Conservation (phyloP, 2,797 vertebrate species). For the Phalloptychus januarius region DNA sequence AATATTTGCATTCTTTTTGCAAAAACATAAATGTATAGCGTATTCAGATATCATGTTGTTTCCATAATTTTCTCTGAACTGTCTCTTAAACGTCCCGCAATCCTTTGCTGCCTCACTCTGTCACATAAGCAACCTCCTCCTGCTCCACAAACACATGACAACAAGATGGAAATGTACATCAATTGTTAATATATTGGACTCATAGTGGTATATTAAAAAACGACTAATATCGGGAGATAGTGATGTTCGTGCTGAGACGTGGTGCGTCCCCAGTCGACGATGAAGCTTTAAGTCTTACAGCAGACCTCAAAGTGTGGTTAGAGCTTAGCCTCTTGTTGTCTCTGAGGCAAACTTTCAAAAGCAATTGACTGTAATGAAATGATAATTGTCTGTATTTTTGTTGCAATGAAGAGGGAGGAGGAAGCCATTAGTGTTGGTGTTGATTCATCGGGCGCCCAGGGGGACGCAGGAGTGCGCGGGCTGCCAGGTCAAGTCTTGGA, state of each 20-base stretch:
- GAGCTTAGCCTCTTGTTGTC: background rate
- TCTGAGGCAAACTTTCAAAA: background rate
- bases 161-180: no score
- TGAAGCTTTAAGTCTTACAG: background rate
- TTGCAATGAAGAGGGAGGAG: conserved; percentile 36
- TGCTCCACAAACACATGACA: no score
- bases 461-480: conserved; percentile 16
- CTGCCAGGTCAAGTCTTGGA: conserved; percentile 54
- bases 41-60: background rate
- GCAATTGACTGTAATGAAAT: background rate
- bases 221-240: no score
- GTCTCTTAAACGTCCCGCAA: no score
- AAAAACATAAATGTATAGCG: background rate
- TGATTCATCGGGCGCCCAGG: conserved; percentile 42
- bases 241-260: no score
- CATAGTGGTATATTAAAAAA: no score
- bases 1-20: background rate
- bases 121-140: no score
- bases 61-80: background rate
- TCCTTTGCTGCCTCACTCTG: no score
- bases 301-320: background rate
- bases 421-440: conserved; percentile 39
- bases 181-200: no score
- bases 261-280: no score
- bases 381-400: conserved; percentile 33